phyloP scores from a whole-genome alignment of 2,113 vertebrate genomes.

The Barbus barbus region DNA sequence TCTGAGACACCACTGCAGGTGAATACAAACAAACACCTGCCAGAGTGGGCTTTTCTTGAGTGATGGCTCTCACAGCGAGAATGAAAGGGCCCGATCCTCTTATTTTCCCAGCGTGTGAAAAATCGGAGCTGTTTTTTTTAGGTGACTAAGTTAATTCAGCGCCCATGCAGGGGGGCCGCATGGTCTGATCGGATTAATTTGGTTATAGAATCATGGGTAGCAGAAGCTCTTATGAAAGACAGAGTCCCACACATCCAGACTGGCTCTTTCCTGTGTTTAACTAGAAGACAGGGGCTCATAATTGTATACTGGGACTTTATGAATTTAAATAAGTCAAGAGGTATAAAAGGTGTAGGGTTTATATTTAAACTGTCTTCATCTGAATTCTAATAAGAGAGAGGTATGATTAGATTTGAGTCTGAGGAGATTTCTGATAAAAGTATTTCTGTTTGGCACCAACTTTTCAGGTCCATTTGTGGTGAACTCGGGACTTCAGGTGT shows the following conservation, averaged over 20 bases:
- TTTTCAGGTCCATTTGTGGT: not conserved
- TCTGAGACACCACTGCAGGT: slow-evolving; percentile 54
- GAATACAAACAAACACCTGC: slow-evolving; percentile 56
- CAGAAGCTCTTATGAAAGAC: slow-evolving; percentile 20
- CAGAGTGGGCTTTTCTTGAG: slow-evolving; percentile 34
- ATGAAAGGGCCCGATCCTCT: slow-evolving; percentile 22
- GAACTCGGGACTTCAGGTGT: not conserved
- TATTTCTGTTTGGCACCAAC: slow-evolving; percentile 47
- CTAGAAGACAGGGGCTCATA: not conserved
- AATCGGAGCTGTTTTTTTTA: not conserved
- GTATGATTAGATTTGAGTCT: slow-evolving; percentile 23
- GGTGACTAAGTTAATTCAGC: slow-evolving; percentile 33
- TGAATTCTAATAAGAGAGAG: slow-evolving; percentile 10
- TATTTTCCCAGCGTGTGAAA: slow-evolving; percentile 37
- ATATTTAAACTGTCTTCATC: slow-evolving; percentile 4
- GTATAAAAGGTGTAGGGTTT: not conserved
- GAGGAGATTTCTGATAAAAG: slow-evolving; percentile 56
- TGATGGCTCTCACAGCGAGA: slow-evolving; percentile 30
- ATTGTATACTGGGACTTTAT: not conserved
- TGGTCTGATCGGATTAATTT: slow-evolving; percentile 19
- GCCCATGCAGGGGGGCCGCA: slow-evolving; percentile 12
- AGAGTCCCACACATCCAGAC: not conserved
- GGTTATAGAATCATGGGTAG: slow-evolving; percentile 13
- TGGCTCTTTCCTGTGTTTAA: not conserved
- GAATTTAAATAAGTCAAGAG: slow-evolving; percentile 19